These are phyloP conservation scores for Reticulitermes lucifugus DNA, from an alignment of 2,888 invertebrate genomes.

Conservation along the genomic window DNA sequence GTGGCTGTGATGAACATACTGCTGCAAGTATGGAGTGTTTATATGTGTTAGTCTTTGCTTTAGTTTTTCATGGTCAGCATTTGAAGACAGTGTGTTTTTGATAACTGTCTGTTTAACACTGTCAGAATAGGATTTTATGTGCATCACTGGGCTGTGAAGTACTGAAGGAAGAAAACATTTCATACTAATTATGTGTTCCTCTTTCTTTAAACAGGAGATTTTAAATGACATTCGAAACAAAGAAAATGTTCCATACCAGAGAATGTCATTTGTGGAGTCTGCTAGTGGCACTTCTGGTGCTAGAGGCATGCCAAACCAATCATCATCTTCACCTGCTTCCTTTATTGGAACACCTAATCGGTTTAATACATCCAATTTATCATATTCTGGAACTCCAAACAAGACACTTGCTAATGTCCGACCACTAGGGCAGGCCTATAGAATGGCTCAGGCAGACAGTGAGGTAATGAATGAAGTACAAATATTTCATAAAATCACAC, in stretches of 20 bases:
- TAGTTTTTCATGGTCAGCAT: too few species aligned
- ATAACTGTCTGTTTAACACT: too few species aligned
- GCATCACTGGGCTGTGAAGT: too few species aligned
- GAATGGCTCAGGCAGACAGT: conserved; percentile 57
- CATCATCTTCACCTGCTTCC: conserved; percentile 3
- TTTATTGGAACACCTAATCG: not conserved
- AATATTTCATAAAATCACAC: too few species aligned
- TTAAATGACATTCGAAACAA: conserved; percentile 26
- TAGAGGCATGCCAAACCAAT: not conserved
- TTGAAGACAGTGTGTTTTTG: too few species aligned
- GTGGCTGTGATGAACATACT: too few species aligned
- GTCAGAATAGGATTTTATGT: too few species aligned
- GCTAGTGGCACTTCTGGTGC: not conserved
- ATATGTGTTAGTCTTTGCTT: too few species aligned
- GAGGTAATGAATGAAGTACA: conserved; percentile 28
- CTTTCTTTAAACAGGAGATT: conserved; percentile 28
- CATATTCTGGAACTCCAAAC: conserved; percentile 28
- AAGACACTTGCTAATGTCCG: conserved; percentile 55
- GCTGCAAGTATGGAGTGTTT: too few species aligned
- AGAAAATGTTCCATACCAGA: conserved; percentile 35
- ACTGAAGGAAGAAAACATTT: too few species aligned
- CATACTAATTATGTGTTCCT: not conserved
- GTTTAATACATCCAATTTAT: conserved; percentile 35
- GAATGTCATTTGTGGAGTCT: conserved; percentile 8
- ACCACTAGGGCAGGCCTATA: conserved; percentile 60